Evolutionary conservation across 2,113 vertebrate genomes (phyloP).

Genomic region (Salvator merianae): DNA sequence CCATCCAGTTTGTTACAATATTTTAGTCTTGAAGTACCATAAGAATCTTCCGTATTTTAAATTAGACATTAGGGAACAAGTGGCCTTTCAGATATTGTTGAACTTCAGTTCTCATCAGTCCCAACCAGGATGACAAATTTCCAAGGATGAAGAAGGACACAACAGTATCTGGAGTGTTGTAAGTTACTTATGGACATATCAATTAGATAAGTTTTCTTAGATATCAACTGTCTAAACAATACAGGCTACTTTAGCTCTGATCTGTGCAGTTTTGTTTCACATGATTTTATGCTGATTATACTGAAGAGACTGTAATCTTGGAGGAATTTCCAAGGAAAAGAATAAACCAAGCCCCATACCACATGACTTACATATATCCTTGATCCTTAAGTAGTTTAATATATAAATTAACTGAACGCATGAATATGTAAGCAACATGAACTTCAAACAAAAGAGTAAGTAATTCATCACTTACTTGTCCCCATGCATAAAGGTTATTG

Average conservation of each 20-base stretch:
- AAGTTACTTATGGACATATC: not conserved
- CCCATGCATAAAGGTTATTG: conserved; percentile 95
- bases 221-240: not conserved
- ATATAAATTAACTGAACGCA: not conserved
- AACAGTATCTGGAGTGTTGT: not conserved
- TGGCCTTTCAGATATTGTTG: not conserved
- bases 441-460: not conserved
- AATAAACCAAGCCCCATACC: not conserved
- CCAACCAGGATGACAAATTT: not conserved
- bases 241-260: not conserved
- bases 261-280: not conserved
- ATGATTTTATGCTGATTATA: not conserved
- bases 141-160: not conserved
- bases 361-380: not conserved
- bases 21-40: not conserved
- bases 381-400: not conserved
- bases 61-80: not conserved
- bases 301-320: too few relatives aligned
- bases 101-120: not conserved
- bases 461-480: conserved; percentile 82
- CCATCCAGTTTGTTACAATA: too few relatives aligned
- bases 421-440: not conserved
- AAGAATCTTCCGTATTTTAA: not conserved
- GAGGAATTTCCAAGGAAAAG: not conserved
- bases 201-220: not conserved